Base-by-base conservation (phyloP, 2,888 invertebrate species). In the Ornithoptera alexandrae region DNA sequence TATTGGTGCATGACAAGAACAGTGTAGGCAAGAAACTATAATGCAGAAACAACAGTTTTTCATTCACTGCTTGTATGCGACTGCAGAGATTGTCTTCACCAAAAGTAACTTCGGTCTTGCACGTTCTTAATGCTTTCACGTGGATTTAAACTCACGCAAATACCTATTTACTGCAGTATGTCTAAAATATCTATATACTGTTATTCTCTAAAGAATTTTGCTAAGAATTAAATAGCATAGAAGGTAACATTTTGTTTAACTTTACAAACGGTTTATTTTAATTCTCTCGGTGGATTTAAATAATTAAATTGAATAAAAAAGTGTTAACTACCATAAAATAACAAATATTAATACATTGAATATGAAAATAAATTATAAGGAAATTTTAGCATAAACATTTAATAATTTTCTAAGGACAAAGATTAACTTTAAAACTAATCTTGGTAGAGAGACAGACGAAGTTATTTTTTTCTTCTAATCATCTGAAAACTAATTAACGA, bases 31-130 rank as follows among this genome's bases (percentile, higher is more conserved):
- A 7, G 18, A 53, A 53, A 53, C 7, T 53, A n/a, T n/a, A 18
- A 53, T 57, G 36, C 20, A 22, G 57, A 57, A 65, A 65, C 65
- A 65, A 65, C 42, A 58, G 65, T 7, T 18, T 22, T 58, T 65
- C 58, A 57, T 65, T 58, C 36, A 56, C 58, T 42, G 65, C 42
- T 65, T 22, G 58, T 42, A 18, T 58, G 58, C 58, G 20, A 42
- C 58, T 65, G 58, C 20, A 65, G 58, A 65, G 65, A 58, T 58
- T 58, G 65, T 65, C 58, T 39, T 65, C 58, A 22, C 42, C 65
- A 42, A 65, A 42, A 57, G 12, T 42, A 58, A 58, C 57, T 57
- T 39, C 42, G 58, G 22, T 36, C 65, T 39, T 57, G 22, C n/a
- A 42, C 22, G 57, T 42, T 58, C 65, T 65, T 57, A 58, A 42